These are phyloP conservation scores for Antedon mediterranea DNA, from an alignment of 53 echinoderm and acorn worm species.

Conservation along the genomic window DNA sequence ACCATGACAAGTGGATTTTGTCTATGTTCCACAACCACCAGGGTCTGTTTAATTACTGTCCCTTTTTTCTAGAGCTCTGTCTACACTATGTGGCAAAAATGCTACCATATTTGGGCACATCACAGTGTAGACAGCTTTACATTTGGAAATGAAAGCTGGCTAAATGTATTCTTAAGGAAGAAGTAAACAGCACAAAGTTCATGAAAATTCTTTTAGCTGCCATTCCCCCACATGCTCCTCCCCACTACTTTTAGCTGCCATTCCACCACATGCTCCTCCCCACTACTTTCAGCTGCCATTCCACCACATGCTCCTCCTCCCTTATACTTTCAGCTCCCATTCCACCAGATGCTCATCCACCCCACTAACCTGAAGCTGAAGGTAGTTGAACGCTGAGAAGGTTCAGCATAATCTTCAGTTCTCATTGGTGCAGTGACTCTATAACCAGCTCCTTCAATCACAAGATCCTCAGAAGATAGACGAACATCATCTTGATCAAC, in stretches of 20 bases:
- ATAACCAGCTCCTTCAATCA: constrained; percentile 62
- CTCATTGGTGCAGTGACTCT: constrained; percentile 64
- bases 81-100: no score
- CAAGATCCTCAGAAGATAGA: constrained; percentile 53
- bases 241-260: constrained; percentile 53
- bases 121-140: no score
- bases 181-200: no score
- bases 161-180: no score
- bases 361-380: constrained; percentile 59
- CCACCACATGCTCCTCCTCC: not conserved
- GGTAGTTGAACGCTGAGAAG: constrained; percentile 35
- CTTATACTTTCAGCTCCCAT: constrained; percentile 54
- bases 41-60: no score
- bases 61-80: no score
- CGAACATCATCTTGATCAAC: constrained; percentile 47
- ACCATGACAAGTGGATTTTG: no score
- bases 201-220: no score
- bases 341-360: not conserved
- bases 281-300: constrained; percentile 60
- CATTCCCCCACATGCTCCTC: not conserved
- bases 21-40: no score
- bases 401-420: constrained; percentile 60
- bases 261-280: not conserved
- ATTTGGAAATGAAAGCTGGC: no score
- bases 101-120: no score